These are phyloP conservation scores for Trichogramma pretiosum DNA, from an alignment of 1,140 invertebrate genomes.

Conservation along the genomic window DNA sequence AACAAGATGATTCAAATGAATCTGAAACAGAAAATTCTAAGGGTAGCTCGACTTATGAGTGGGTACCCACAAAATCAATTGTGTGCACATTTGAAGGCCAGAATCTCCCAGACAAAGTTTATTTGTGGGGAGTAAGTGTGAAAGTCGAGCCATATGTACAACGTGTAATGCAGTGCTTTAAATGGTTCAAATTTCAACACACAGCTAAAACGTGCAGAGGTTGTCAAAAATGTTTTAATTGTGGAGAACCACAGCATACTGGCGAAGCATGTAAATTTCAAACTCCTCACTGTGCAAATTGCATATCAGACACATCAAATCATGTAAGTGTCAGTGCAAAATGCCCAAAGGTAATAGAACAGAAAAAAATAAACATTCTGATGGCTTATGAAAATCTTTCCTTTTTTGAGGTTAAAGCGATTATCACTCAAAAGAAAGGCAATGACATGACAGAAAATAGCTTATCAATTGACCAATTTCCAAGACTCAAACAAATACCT, in stretches of 20 bases:
- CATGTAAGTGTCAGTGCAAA: not conserved
- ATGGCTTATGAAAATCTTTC: not conserved
- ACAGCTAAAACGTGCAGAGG: not conserved
- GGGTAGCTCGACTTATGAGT: not conserved
- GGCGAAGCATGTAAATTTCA: not conserved
- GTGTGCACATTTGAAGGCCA: not conserved
- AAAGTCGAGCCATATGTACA: not conserved
- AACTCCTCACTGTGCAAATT: not conserved
- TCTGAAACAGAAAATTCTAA: too few species aligned
- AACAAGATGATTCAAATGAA: too few species aligned
- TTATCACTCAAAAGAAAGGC: too few species aligned
- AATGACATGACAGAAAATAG: too few species aligned
- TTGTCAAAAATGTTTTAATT: not conserved
- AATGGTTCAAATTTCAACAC: not conserved
- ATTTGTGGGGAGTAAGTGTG: not conserved
- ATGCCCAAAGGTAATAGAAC: not conserved
- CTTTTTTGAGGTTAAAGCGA: not conserved
- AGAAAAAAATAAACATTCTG: not conserved
- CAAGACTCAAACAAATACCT: too few species aligned
- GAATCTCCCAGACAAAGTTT: not conserved
- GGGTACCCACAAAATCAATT: not conserved
- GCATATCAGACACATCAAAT: not conserved
- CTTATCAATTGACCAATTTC: too few species aligned
- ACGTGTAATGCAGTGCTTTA: not conserved
- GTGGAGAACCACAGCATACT: not conserved